Evolutionary conservation across 2,888 invertebrate species (phyloP), one percentile per base, ranked within the genome.

Genomic region (Lochmaea capreae): DNA sequence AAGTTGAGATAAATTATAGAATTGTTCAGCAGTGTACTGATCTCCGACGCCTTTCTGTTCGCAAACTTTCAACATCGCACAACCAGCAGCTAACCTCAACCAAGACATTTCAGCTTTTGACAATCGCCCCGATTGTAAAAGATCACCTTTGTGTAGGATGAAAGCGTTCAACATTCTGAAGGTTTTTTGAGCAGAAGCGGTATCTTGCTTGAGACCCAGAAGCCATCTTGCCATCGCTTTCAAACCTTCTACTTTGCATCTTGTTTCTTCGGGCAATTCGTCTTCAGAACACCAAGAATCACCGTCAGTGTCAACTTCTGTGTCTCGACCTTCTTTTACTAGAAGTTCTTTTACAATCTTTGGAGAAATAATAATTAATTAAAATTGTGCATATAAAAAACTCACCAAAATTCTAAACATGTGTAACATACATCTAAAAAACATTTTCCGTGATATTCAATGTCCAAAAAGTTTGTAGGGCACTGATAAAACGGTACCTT

Each of bases 141-240:
- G 79, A 79, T 88, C 88, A 16, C 88, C 98, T 83, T 97, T 95
- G 86, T 97, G 96, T 77, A 95, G 91, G 62, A 99, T 95, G 84
- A 98, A 97, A 1, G 97, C 97, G 83, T 95, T 95, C 52, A 98
- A 88, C 94, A 99, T 96, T 74, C 97, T 91, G 88, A 98, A 95
- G 2, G 98, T 98, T 87, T 97, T 97, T 87, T 95, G 95, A 0
- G 96, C 97, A 0, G 96, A 95, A 18, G 95, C 90, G 75, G 93
- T 93, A 84, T 97, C 96, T 74, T 93, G 93, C 87, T 96, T 97
- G 68, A 98, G 88, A 0, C 98, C 98, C 52, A 97, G 89, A 58
- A 98, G 88, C 98, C 98, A 98, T 63, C 98, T 92, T 0, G 97
- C 97, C 94, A 99, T 97, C 77, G 97, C 94, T 87, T 99, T 99